Conservation (phyloP, 2,797 vertebrate species). For the Labroides dimidiatus region DNA sequence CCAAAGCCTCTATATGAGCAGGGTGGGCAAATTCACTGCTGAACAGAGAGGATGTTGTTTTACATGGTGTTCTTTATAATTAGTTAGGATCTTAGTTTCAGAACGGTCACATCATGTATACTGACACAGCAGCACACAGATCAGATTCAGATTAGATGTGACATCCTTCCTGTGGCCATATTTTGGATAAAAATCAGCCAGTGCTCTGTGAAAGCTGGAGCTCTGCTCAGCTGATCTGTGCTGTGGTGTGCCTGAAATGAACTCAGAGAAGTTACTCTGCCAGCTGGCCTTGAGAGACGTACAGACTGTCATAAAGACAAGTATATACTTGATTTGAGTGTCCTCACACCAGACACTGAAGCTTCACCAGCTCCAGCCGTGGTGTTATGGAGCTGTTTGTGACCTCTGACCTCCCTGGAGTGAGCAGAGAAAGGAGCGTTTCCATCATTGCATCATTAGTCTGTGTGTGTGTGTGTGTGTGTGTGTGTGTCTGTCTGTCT, state of each 20-base stretch:
- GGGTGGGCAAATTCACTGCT: too few relatives aligned
- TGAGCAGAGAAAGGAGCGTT: conserved; percentile 4
- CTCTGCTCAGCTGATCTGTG: not conserved
- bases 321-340: conserved; percentile 4
- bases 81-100: too few relatives aligned
- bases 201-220: not conserved
- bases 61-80: too few relatives aligned
- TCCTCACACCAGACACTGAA: conserved; percentile 12
- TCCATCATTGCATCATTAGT: conserved; percentile 18
- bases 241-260: not conserved
- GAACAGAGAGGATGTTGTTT: too few relatives aligned
- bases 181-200: not conserved
- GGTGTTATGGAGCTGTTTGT: not conserved
- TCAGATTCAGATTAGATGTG: too few relatives aligned
- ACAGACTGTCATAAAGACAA: conserved; percentile 13
- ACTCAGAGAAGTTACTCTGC: not conserved
- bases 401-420: conserved; percentile 28
- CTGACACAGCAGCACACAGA: too few relatives aligned
- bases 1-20: too few relatives aligned
- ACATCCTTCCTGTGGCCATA: not conserved
- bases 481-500: too few relatives aligned
- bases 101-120: too few relatives aligned
- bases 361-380: conserved; percentile 11
- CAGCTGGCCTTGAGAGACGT: conserved; percentile 1
- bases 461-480: conserved; percentile 21